Base-by-base conservation (phyloP, 2,888 invertebrate species). In the Branchinecta sandiegonensis region DNA sequence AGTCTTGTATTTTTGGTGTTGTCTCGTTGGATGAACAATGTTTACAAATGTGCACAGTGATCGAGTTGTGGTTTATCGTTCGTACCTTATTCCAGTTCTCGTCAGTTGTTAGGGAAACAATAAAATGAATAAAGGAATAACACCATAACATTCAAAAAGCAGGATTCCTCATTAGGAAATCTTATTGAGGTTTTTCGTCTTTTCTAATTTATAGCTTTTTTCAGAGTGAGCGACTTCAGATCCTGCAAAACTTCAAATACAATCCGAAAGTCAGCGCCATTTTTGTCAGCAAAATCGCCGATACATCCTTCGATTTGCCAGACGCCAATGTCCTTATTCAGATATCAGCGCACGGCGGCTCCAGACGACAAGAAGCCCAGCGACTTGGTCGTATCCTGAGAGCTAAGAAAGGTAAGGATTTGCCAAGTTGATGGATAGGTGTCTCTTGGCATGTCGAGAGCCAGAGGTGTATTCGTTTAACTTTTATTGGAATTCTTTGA, bases 281-380 rank as follows among this genome's bases (percentile, higher is more conserved):
- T 75, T 99, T 99, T 78, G 97, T 99, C 69, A 96, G 96, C 74
- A 97, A 99, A 84, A 96, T 99, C 9, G 99, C 99, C 1, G 99
- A 99, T 77, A 99, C 97, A 0, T 97, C 96, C 68, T 99, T 99
- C 78, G 99, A 99, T 84, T 83, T 99, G 76, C 99, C 99, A 0
- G 99, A 99, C 79, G 99, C 99, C 0, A 99, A 99, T 78, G 99
- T 99, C 1, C 81, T 99, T 47, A 93, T 99, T 74, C 99, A 99
- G 81, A 96, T 99, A 71, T 99, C 97, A 0, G 96, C 97, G 1
- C 99, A 99, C 77, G 99, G 99, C 70, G 99, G 99, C 8, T 97
- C 97, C 0, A 82, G 99, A 70, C 82, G 99, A 72, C 99, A 99
- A 78, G 99, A 99, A 78, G 99, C 99, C 1, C 99, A 99, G 78